Conservation (phyloP, 2,113 vertebrate species). For the Notarius quadriscutis region DNA sequence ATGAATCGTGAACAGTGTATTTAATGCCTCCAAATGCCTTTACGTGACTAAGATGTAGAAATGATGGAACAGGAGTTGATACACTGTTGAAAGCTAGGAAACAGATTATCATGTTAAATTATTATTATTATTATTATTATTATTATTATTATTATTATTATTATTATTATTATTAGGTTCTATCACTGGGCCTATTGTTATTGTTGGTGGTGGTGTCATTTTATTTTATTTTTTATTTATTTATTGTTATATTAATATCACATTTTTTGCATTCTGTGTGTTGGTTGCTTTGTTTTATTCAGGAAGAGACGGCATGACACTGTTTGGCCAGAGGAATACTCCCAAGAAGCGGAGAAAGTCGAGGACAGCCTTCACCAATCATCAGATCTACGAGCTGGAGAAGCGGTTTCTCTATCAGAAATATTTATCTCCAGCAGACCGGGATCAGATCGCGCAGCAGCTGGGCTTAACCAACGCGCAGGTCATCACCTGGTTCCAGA, state of each 20-base stretch:
- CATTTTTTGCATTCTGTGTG: not conserved
- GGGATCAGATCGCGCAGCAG: constrained; percentile 89
- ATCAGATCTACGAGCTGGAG: constrained; percentile 89
- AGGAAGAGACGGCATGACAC: constrained; percentile 87
- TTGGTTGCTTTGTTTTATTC: constrained; percentile 46
- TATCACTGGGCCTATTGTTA: not conserved
- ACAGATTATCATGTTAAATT: not conserved
- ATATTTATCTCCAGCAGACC: constrained; percentile 86
- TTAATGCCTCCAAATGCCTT: not conserved
- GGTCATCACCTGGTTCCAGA: constrained; percentile 92
- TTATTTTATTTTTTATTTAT: not conserved
- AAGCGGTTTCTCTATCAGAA: constrained; percentile 91
- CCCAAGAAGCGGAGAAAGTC: constrained; percentile 89
- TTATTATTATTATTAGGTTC: not conserved
- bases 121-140: constrained; percentile 17
- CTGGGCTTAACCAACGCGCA: constrained; percentile 87
- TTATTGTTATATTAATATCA: not conserved
- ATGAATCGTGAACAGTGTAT: not conserved
- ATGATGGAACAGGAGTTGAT: not conserved
- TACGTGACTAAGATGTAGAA: not conserved
- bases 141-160: constrained; percentile 5
- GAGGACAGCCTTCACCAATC: constrained; percentile 87
- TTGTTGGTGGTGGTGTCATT: not conserved
- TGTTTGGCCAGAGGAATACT: constrained; percentile 85
- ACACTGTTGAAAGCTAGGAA: not conserved